These are phyloP conservation scores for Bombus picipes DNA, from an alignment of 1,140 invertebrate genomes.

Conservation along the genomic window DNA sequence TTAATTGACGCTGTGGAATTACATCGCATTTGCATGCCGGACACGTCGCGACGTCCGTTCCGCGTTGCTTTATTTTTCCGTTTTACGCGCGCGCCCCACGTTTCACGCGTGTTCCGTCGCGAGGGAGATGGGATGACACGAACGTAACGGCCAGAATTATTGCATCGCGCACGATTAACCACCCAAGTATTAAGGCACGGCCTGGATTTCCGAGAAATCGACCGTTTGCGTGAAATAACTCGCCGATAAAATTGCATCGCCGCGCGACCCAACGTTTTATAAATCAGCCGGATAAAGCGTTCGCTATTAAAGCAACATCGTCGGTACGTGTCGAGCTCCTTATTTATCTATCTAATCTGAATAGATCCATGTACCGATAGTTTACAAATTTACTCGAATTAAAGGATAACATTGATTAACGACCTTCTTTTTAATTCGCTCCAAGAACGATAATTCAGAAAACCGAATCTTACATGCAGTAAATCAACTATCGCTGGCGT, in stretches of 20 bases:
- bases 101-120: neutral
- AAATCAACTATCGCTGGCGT: neutral
- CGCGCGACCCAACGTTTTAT: neutral
- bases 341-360: slow-evolving; percentile 1
- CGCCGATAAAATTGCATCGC: slow-evolving; percentile 8
- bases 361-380: neutral
- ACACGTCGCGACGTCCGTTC: slow-evolving; percentile 32
- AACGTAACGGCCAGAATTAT: slow-evolving; percentile 17
- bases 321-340: neutral
- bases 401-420: neutral
- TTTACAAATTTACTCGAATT: neutral
- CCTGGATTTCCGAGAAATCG: slow-evolving; percentile 9
- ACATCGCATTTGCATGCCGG: slow-evolving; percentile 63
- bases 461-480: neutral
- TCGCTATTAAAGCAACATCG: neutral
- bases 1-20: slow-evolving; percentile 69
- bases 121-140: neutral
- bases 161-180: neutral
- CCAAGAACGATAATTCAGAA: neutral
- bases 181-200: neutral
- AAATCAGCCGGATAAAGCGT: slow-evolving; percentile 1
- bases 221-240: neutral
- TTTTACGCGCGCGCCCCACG: slow-evolving; percentile 30
- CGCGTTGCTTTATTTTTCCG: slow-evolving; percentile 59
- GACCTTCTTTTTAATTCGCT: neutral